Conservation (phyloP, 2,113 vertebrate genomes). For the Procapra przewalskii region DNA sequence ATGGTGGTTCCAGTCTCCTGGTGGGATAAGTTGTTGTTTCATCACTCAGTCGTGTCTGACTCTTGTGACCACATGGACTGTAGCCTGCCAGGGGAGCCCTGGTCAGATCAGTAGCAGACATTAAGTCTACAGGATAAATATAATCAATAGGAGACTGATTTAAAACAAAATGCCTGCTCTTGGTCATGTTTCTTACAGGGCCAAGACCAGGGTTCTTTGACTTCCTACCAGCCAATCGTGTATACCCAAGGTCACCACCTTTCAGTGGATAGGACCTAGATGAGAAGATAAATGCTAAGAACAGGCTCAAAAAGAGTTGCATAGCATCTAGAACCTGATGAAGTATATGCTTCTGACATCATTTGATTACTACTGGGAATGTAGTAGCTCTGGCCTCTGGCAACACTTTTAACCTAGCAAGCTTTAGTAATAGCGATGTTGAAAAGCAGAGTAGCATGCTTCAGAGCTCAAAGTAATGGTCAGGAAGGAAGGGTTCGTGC, state of each 20-base stretch:
- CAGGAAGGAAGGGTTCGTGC: background rate
- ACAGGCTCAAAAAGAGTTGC: background rate
- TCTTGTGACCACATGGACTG: background rate
- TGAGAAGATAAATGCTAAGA: background rate
- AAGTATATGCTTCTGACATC: background rate
- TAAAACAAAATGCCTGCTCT: background rate
- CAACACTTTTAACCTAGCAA: background rate
- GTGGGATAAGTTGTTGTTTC: background rate
- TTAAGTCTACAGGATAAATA: background rate
- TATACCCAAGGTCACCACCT: background rate
- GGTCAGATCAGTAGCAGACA: background rate
- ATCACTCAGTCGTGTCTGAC: background rate
- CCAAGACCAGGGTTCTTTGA: background rate
- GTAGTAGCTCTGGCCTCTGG: background rate
- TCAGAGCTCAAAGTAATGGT: background rate
- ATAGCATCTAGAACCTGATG: background rate
- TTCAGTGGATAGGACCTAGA: background rate
- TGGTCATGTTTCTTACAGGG: constrained; percentile 1
- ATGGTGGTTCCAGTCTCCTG: background rate
- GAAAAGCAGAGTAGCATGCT: background rate
- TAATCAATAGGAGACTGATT: background rate
- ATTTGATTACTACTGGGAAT: background rate
- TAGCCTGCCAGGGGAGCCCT: background rate
- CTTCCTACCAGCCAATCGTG: background rate
- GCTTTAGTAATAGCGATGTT: background rate